Percentiles rank a stretch among this genome's conserved stretches.
These are phyloP conservation scores for Hyppa rectilinea DNA, from an alignment of 2,888 invertebrate species.

Conservation along the genomic window DNA sequence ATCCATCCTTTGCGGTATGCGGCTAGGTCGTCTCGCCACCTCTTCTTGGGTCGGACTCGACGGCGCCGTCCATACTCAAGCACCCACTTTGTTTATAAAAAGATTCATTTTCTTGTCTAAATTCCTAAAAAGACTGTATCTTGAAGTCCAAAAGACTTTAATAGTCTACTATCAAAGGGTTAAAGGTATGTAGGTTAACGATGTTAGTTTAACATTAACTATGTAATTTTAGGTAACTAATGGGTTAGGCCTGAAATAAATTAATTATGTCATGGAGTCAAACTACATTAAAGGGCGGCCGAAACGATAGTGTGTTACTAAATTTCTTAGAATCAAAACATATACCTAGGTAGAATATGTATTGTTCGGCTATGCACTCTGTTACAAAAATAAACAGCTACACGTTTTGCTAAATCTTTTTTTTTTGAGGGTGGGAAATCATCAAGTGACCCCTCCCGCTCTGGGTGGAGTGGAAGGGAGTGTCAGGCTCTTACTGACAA, in stretches of 20 bases:
- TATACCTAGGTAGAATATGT: not conserved
- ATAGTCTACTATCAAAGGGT: conserved; percentile 24
- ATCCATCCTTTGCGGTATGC: too few species aligned
- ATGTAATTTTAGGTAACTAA: conserved; percentile 47
- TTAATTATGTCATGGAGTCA: not conserved
- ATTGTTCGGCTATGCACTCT: not conserved
- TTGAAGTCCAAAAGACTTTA: conserved; percentile 10
- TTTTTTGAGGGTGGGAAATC: too few species aligned
- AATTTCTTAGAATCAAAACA: not conserved
- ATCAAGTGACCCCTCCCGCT: too few species aligned
- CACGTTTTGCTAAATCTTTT: too few species aligned
- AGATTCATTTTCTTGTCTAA: too few species aligned
- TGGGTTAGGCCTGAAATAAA: conserved; percentile 23
- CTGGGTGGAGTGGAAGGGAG: too few species aligned
- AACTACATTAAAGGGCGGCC: conserved; percentile 7
- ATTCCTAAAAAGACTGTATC: conserved; percentile 24
- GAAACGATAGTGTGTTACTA: not conserved
- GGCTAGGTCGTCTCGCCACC: too few species aligned
- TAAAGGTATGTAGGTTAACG: conserved; percentile 43
- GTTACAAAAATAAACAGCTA: not conserved
- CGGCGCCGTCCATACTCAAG: too few species aligned
- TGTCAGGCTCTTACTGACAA: too few species aligned
- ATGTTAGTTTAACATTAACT: conserved; percentile 39
- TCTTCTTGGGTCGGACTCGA: too few species aligned
- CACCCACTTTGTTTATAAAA: too few species aligned